Evolutionary conservation across 2,797 vertebrate species (phyloP), one percentile per base, ranked within the genome.

Genomic region (Lemur catta): DNA sequence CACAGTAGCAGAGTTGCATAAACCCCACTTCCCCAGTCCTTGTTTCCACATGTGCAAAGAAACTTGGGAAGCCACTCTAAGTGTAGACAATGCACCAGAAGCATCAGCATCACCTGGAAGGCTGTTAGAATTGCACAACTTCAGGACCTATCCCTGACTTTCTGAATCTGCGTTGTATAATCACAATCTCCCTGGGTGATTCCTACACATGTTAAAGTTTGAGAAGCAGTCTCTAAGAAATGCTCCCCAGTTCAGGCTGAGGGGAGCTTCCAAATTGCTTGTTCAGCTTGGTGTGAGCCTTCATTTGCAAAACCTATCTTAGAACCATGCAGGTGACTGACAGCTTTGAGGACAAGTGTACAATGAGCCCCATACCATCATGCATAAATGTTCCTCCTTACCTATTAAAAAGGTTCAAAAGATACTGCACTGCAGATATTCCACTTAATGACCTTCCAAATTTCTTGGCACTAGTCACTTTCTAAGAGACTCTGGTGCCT

Each of bases 361-460:
- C 87, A 84, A 38, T 35, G 52, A 90, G 80, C 63, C 82, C 65
- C 78, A 38, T 67, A 81, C 67, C 43, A 20, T 89, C 87, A 75
- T 94, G 89, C 52, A 72, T 72, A 90, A 92, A n/a, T 86, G 55
- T 89, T 96, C 93, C 84, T 96, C 89, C 87, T 94, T 72, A 41
- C 91, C 89, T 87, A 96, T 95, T 96, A 97, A 87, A 95, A 97
- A 81, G 43, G 72, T 90, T 97, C 92, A 90, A 92, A 97, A 92
- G 92, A 85, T 85, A 75, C 86, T 9, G 72, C 67, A 46, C 82
- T 78, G 63, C 57, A 94, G 84, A 80, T 78, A 82, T 48, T 91
- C 72, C 59, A 67, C 76, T 85, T 96, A 96, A 97, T 94, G 97
- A 96, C 95, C 96, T 95, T 96, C 94, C 76, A 46, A 74, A 88